Evolutionary conservation across 2,888 invertebrate genomes (phyloP).

Genomic region (Polydrusus pterygomalis): DNA sequence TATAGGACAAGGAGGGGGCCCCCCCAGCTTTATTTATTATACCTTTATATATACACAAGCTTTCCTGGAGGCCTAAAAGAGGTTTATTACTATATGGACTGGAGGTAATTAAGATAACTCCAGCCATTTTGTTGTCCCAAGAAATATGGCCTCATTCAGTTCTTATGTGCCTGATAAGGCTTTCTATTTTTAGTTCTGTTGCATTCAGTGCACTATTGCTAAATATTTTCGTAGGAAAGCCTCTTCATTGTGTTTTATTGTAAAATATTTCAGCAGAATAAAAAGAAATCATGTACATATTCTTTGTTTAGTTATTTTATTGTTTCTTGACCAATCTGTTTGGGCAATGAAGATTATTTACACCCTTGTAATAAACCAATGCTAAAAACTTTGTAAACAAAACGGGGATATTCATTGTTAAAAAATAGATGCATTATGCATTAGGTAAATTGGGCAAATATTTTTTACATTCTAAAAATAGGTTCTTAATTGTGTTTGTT

Average conservation of each 20-base stretch:
- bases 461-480: too few relatives aligned
- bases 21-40: slow-evolving; percentile 3
- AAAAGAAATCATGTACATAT: not conserved
- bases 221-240: not conserved
- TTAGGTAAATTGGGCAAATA: not conserved
- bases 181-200: slow-evolving; percentile 11
- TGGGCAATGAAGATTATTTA: too few relatives aligned
- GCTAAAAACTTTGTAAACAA: too few relatives aligned
- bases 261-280: not conserved
- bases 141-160: slow-evolving; percentile 22
- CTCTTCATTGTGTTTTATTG: not conserved
- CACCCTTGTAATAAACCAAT: too few relatives aligned
- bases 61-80: not conserved
- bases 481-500: too few relatives aligned
- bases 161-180: slow-evolving; percentile 21
- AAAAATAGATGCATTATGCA: too few relatives aligned
- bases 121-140: slow-evolving; percentile 25
- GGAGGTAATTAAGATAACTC: slow-evolving; percentile 22
- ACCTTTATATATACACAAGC: not conserved
- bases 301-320: not conserved
- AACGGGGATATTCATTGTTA: too few relatives aligned
- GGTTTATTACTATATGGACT: not conserved
- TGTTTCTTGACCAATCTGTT: not conserved
- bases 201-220: not conserved
- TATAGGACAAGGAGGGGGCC: slow-evolving; percentile 31